These are phyloP conservation scores for Scolopax rusticola DNA, from an alignment of 2,797 vertebrate species.

Conservation along the genomic window DNA sequence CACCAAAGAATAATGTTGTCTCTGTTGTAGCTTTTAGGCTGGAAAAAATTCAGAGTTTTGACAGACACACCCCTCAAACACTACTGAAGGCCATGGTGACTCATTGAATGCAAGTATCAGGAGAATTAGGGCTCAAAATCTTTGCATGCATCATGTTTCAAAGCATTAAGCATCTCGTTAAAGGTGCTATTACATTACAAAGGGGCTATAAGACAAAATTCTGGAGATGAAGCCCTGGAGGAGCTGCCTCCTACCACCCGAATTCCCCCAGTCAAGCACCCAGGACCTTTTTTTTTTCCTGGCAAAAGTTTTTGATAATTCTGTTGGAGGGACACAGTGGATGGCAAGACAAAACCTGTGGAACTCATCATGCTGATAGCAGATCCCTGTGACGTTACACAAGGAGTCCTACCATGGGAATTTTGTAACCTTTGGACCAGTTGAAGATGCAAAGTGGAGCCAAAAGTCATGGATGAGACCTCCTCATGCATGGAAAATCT, in stretches of 20 bases:
- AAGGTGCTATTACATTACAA: fast-evolving
- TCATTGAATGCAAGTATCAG: background rate
- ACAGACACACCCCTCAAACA: fast-evolving
- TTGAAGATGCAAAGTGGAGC: background rate
- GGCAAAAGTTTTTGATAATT: background rate
- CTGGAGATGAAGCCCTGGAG: background rate
- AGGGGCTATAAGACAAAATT: background rate
- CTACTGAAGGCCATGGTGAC: background rate
- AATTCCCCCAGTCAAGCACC: background rate
- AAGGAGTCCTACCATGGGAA: background rate
- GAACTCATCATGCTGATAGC: fast-evolving
- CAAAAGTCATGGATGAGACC: background rate
- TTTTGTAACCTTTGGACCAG: background rate
- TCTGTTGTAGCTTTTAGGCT: background rate
- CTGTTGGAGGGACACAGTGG: background rate
- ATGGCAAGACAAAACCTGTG: background rate
- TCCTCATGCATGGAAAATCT: background rate
- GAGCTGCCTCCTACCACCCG: background rate
- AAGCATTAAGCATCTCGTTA: background rate
- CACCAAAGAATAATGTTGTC: fast-evolving
- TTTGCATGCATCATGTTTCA: fast-evolving
- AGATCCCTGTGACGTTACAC: fast-evolving
- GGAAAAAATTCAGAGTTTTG: background rate
- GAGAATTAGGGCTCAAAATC: background rate
- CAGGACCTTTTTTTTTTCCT: background rate